These are phyloP conservation scores for Eulemur albifrons DNA, from an alignment of 2,797 vertebrate genomes.

Conservation along the genomic window DNA sequence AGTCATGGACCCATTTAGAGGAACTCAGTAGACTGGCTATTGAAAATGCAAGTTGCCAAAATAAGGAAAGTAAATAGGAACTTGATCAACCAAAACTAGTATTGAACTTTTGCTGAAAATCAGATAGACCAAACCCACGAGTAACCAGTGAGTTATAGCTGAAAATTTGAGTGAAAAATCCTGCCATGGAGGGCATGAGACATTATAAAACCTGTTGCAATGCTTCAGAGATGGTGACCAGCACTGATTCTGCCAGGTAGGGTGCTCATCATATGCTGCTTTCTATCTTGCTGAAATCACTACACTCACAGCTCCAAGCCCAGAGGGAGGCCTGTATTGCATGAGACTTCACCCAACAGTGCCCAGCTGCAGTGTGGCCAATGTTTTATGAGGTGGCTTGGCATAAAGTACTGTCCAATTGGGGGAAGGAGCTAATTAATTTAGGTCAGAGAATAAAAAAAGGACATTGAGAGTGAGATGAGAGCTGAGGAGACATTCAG, in stretches of 20 bases:
- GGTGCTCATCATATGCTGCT: neutral
- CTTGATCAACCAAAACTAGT: neutral
- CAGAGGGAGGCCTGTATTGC: neutral
- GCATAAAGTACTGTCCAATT: neutral
- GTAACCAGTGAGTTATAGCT: neutral
- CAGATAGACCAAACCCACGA: neutral
- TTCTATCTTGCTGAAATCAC: neutral
- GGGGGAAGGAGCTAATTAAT: neutral
- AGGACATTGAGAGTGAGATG: neutral
- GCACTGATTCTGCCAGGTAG: no score
- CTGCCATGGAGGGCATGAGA: neutral
- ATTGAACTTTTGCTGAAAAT: constrained; percentile 23
- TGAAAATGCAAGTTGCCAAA: neutral
- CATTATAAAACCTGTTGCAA: neutral
- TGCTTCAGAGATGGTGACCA: neutral
- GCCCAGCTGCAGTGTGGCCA: neutral
- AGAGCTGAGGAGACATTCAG: neutral
- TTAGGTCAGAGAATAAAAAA: neutral
- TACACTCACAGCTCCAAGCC: neutral
- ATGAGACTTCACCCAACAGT: neutral
- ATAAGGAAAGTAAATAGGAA: neutral
- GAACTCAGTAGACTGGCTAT: neutral
- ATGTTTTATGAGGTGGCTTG: neutral
- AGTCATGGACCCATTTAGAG: neutral
- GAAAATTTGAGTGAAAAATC: neutral